Evolutionary conservation across 2,797 vertebrate genomes (phyloP).

Genomic region (Smutsia temminckii): DNA sequence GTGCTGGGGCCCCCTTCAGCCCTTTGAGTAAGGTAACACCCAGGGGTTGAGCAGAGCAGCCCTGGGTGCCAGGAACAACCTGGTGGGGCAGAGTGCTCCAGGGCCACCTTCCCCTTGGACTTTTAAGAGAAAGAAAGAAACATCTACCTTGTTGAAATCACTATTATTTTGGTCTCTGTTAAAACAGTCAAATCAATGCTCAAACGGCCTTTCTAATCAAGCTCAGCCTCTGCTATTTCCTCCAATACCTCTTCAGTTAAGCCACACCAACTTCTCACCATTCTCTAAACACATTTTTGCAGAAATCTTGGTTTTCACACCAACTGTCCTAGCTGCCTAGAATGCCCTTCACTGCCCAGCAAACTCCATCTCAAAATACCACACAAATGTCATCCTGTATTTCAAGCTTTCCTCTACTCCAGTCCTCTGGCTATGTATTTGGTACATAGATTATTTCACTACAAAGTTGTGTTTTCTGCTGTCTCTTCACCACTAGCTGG

Average conservation of each 20-base stretch:
- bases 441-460: neutral
- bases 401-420: neutral
- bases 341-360: neutral
- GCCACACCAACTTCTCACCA: neutral
- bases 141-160: neutral
- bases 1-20: neutral
- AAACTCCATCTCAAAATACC: conserved; percentile 12
- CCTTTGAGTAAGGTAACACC: rapidly evolving
- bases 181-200: neutral
- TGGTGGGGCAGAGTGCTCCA: neutral
- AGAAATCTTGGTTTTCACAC: neutral
- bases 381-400: conserved; percentile 21
- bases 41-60: neutral
- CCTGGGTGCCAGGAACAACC: neutral
- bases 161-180: neutral
- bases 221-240: neutral
- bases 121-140: neutral
- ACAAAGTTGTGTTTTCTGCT: neutral
- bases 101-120: neutral
- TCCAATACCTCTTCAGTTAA: neutral
- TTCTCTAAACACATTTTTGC: neutral
- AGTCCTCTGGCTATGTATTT: neutral
- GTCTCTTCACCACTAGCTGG: neutral
- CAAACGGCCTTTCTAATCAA: neutral
- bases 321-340: neutral